Base-by-base conservation (phyloP, 2,888 invertebrate genomes). In the Aproaerema taeniolella region DNA sequence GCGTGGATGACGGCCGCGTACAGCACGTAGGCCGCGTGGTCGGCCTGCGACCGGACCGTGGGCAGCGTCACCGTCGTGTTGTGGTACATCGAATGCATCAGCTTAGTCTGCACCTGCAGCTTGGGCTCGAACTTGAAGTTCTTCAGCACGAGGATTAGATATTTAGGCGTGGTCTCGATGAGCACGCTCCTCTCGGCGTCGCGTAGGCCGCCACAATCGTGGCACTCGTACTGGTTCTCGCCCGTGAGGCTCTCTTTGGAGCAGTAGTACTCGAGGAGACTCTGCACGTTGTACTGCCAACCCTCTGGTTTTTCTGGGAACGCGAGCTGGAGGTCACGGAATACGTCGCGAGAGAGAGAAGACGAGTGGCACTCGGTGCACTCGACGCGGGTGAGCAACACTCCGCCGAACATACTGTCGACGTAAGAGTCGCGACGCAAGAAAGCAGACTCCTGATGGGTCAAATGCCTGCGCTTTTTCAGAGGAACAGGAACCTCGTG, bases 1-100 rank as follows among this genome's bases (percentile, higher is more conserved):
- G 92, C 91, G 71, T 96, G 96, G 0, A 96, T 92, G 0, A 96
- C 93, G 0, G 95, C 94, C 0, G 95, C 94, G 64, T 94, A 95
- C 20, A 96, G 74, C 25, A 88, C 88, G 68, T 95, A 96, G 11
- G 88, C 81, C 41, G 54, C 61, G 53, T 56, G 83, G 41, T 57
- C 75, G 49, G 49, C 73, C 31, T 67, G 67, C 2, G 63, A 58
- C 7, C 74, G 70, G 12, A 70, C 74, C 1, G 75, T 78, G 26
- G 89, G 89, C 49, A 89, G 51, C 0, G 69, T 71, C 34, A 90
- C 76, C 12, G 73, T 87, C 48, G 88, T 89, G 60, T 89, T 89
- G 68, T 89, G 90, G 51, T 79, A 83, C 50, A 89, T 90, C 50
- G 88, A 89, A 71, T 92, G 92, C 70, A 94, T 89, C 41, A 95